Evolutionary conservation across 1,140 invertebrate species (phyloP).

Genomic region (Drosophila santomea): DNA sequence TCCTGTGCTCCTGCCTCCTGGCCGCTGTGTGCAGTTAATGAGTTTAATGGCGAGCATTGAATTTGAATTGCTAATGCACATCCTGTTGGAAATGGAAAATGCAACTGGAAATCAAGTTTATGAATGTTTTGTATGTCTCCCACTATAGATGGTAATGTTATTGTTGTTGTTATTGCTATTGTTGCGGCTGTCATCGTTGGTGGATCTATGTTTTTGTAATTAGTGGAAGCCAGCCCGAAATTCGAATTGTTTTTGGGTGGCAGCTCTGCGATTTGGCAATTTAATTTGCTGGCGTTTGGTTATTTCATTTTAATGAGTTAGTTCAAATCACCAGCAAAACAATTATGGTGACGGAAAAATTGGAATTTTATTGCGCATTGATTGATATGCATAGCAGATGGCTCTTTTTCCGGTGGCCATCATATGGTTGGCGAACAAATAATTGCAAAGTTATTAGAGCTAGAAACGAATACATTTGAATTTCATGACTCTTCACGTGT

Average conservation of each 20-base stretch:
- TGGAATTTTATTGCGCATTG: conserved; percentile 29
- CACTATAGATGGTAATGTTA: conserved; percentile 8
- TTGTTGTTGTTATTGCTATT: conserved; percentile 15
- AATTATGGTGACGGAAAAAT: conserved; percentile 42
- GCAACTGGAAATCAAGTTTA: conserved; percentile 73
- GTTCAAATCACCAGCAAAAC: conserved; percentile 43
- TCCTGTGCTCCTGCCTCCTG: conserved; percentile 1
- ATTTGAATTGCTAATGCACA: conserved; percentile 81
- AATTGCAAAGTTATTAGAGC: conserved; percentile 5
- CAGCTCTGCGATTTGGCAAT: conserved; percentile 36
- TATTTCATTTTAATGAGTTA: conserved; percentile 54
- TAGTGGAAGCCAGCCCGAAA: conserved; percentile 30
- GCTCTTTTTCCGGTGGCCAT: conserved; percentile 7
- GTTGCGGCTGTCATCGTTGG: conserved; percentile 6
- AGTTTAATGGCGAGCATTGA: conserved; percentile 78
- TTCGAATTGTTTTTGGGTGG: conserved; percentile 17
- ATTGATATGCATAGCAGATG: conserved; percentile 37
- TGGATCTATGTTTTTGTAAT: conserved; percentile 47
- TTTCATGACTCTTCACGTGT: not conserved
- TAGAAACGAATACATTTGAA: conserved; percentile 1
- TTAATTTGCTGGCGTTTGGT: conserved; percentile 40
- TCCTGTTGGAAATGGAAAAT: conserved; percentile 62
- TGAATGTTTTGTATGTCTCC: conserved; percentile 56
- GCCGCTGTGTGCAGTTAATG: conserved; percentile 78
- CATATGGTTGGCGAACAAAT: conserved; percentile 1